Conservation (phyloP, 2,888 invertebrate species). For the Diarsia brunnea region DNA sequence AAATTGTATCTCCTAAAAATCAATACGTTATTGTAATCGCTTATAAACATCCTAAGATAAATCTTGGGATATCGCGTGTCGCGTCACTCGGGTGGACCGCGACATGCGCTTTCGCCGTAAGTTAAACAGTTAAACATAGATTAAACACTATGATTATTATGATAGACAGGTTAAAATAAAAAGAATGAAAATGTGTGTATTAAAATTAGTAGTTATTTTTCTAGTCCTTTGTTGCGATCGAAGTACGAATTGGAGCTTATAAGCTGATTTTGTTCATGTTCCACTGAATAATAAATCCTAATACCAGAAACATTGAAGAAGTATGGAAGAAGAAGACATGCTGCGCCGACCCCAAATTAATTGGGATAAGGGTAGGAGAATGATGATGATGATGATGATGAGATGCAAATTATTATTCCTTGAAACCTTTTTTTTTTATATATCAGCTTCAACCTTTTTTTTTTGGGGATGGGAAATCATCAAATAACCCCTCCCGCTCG, state of each 20-base stretch:
- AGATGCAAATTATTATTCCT: not conserved
- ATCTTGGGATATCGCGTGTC: conserved; percentile 77
- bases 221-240: not conserved
- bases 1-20: not conserved
- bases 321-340: no score
- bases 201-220: no score
- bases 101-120: conserved; percentile 73
- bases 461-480: no score
- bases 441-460: not conserved
- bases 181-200: no score
- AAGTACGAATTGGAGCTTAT: not conserved
- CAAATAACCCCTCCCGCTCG: no score
- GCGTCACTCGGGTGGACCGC: conserved; percentile 73
- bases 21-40: conserved; percentile 82
- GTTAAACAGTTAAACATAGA: conserved; percentile 64
- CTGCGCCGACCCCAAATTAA: no score
- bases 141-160: conserved; percentile 52
- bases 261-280: not conserved
- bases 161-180: conserved; percentile 35
- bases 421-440: not conserved
- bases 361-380: no score
- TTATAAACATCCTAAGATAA: conserved; percentile 84
- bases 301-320: no score
- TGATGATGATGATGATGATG: no score
- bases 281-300: not conserved